Conservation (phyloP, 2,797 vertebrate species). For the Labeo calbasu region DNA sequence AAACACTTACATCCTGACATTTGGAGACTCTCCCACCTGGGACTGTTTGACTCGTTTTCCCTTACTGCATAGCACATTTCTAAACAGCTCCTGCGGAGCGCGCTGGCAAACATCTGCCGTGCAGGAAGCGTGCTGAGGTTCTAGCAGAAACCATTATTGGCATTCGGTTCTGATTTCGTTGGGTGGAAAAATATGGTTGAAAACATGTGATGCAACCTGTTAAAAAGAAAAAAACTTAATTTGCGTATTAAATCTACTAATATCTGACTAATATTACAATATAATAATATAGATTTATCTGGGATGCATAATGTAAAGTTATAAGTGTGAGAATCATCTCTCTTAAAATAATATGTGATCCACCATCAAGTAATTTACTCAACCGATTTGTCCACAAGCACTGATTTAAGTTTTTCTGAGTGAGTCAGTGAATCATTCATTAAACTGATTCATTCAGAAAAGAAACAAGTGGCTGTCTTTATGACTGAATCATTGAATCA, state of each 20-base stretch:
- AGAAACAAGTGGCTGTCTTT: background rate
- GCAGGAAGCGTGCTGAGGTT: background rate
- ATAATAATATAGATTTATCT: background rate
- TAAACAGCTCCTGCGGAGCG: background rate
- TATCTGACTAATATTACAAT: background rate
- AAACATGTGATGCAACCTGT: background rate
- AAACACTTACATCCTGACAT: constrained; percentile 51
- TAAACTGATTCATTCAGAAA: background rate
- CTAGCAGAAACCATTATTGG: background rate
- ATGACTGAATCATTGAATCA: background rate
- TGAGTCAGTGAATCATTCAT: background rate
- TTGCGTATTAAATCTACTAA: background rate
- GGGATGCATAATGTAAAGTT: background rate
- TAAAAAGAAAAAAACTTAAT: background rate
- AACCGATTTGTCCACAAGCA: no score
- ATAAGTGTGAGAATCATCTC: background rate
- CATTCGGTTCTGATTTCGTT: background rate
- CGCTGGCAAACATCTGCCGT: constrained; percentile 27
- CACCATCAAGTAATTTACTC: background rate
- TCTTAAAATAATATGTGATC: background rate
- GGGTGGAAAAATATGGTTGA: background rate
- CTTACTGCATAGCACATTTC: background rate
- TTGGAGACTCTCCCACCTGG: constrained; percentile 40
- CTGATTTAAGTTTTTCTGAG: background rate
- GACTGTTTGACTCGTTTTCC: constrained; percentile 38